Evolutionary conservation across 2,888 invertebrate species (phyloP), one percentile per base, ranked within the genome.

Genomic region (Mimumesa dahlbomi): DNA sequence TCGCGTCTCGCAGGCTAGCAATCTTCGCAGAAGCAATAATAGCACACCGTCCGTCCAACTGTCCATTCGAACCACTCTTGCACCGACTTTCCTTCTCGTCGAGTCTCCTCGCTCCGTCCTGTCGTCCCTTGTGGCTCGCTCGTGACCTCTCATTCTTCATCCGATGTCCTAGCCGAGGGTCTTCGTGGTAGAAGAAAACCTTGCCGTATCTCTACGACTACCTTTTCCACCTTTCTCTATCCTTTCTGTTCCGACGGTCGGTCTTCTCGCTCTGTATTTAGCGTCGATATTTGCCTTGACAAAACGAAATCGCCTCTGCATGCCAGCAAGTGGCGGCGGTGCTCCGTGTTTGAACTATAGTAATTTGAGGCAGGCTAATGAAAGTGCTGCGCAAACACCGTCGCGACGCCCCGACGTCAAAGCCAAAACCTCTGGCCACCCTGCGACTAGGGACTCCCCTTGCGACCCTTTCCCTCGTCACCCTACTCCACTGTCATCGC

Each of bases 291-390:
- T 86, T 83, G 84, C 83, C 83, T 83, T 82, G 80, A 85, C 85
- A 84, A 84, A 87, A 87, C 85, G 84, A 80, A 84, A 86, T 87
- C 84, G 85, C 84, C 84, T 81, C 79, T 72, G 79, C 73, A 74
- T 76, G 75, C 70, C 67, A 45, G 62, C 77, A 74, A 79, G 73
- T 75, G 76, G 64, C 73, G 67, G 71, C 62, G 67, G 78, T 81
- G 80, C 82, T 77, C 65, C 70, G 84, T 86, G 83, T 88, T 88
- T 88, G 88, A 88, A 86, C 86, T 86, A 85, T 85, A 86, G 87
- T 87, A 88, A 88, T 88, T 87, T 88, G 86, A 87, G 85, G 86
- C 86, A 84, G 85, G 86, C 87, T 88, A 87, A 88, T 88, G 88
- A 88, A 88, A 87, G 88, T 86, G 84, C 87, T 85, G 82, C 85